Percentiles rank a stretch among this genome's conserved stretches.
Conservation (phyloP, 1,140 invertebrate genomes). For the Coptotermes formosanus region DNA sequence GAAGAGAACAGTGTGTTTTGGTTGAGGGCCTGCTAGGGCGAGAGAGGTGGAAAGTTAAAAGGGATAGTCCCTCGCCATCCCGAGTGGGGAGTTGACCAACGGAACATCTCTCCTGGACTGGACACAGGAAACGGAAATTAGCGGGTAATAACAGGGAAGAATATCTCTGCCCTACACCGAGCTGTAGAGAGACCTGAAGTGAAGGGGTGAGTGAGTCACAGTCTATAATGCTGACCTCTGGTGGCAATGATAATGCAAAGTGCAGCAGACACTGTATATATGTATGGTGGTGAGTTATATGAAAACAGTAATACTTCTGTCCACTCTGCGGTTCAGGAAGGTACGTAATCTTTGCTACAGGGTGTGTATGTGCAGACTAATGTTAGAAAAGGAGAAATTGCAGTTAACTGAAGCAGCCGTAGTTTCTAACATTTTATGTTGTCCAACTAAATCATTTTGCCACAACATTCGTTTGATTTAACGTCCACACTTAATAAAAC, state of each 20-base stretch:
- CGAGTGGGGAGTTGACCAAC: background rate
- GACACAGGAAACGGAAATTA: slow-evolving; percentile 27
- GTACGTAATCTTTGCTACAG: too few relatives aligned
- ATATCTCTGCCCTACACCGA: background rate
- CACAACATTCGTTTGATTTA: too few relatives aligned
- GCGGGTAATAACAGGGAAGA: slow-evolving; percentile 21
- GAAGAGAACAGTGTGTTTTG: slow-evolving; percentile 10
- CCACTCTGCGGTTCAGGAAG: background rate
- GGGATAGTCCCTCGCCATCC: background rate
- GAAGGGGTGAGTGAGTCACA: slow-evolving; percentile 4
- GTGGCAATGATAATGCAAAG: slow-evolving; percentile 10
- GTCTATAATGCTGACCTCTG: background rate
- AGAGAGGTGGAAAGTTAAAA: slow-evolving; percentile 1
- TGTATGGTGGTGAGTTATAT: background rate
- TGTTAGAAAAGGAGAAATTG: background rate
- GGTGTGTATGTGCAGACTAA: background rate
- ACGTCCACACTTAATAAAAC: too few relatives aligned
- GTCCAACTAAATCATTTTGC: too few relatives aligned
- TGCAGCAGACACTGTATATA: background rate
- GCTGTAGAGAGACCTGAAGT: background rate
- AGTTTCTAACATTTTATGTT: too few relatives aligned
- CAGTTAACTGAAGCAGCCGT: too few relatives aligned
- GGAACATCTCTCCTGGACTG: background rate
- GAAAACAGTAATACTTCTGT: background rate
- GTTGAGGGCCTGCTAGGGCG: background rate